These are phyloP conservation scores for Phocides pigmalion DNA, from an alignment of 1,140 invertebrate species.

Conservation along the genomic window DNA sequence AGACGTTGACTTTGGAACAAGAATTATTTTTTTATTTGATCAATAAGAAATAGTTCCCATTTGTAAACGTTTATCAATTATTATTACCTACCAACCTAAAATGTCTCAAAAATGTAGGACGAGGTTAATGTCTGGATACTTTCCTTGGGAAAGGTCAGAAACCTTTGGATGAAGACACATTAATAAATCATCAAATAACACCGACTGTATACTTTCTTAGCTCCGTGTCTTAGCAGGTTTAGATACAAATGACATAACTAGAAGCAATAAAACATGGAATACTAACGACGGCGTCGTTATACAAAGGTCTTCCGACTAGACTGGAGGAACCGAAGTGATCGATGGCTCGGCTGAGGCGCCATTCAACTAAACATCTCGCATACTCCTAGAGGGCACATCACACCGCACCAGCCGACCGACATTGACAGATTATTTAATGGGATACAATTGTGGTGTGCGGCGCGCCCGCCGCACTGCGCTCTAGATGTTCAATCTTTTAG, in stretches of 20 bases:
- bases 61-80: no score
- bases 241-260: not conserved
- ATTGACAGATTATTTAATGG: conserved; percentile 52
- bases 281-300: conserved; percentile 17
- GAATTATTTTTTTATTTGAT: no score
- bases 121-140: no score
- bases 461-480: conserved; percentile 26
- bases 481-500: conserved; percentile 35
- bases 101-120: no score
- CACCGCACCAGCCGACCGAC: conserved; percentile 36
- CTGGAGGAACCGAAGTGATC: conserved; percentile 23
- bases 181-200: no score
- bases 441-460: conserved; percentile 41
- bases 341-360: conserved; percentile 25
- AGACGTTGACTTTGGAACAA: no score
- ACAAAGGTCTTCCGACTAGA: conserved; percentile 27
- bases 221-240: no score
- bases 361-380: conserved; percentile 32
- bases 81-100: no score
- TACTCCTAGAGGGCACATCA: conserved; percentile 22
- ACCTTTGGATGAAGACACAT: no score
- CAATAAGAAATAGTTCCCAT: no score
- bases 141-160: no score
- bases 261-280: conserved; percentile 1
- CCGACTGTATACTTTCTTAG: no score